These are phyloP conservation scores for Leuctra nigra DNA, from an alignment of 2,888 invertebrate genomes.

Conservation along the genomic window DNA sequence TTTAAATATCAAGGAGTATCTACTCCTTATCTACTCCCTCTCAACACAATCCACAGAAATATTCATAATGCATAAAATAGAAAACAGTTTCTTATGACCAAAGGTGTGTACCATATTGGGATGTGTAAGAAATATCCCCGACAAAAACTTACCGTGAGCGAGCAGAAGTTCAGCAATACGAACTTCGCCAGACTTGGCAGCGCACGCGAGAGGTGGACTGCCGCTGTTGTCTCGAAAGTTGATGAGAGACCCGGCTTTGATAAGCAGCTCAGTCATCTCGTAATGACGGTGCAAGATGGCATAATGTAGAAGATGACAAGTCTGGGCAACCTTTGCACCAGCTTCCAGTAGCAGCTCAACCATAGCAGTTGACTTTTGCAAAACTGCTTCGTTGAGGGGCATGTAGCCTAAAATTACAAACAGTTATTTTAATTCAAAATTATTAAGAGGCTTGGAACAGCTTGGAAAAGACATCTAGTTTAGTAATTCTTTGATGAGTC, in stretches of 20 bases:
- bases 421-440: background rate
- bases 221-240: slow-evolving; percentile 59
- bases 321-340: slow-evolving; percentile 63
- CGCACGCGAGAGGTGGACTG: slow-evolving; percentile 60
- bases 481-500: background rate
- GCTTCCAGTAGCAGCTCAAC: slow-evolving; percentile 52
- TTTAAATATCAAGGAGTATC: too few species aligned
- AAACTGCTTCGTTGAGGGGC: slow-evolving; percentile 63
- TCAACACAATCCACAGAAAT: too few species aligned
- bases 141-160: slow-evolving; percentile 46
- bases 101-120: too few species aligned
- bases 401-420: slow-evolving; percentile 48
- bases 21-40: too few species aligned
- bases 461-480: background rate
- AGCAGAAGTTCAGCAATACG: slow-evolving; percentile 48
- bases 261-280: slow-evolving; percentile 50
- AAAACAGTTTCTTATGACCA: too few species aligned
- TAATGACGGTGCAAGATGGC: slow-evolving; percentile 57
- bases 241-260: slow-evolving; percentile 50
- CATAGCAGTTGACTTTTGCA: slow-evolving; percentile 52
- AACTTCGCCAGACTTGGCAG: slow-evolving; percentile 46
- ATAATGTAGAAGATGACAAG: slow-evolving; percentile 61
- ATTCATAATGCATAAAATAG: too few species aligned
- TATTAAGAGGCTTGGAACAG: background rate
- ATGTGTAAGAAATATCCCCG: too few species aligned